phyloP scores from a whole-genome alignment of 2,797 vertebrate genomes.

The Darevskia nairensis region DNA sequence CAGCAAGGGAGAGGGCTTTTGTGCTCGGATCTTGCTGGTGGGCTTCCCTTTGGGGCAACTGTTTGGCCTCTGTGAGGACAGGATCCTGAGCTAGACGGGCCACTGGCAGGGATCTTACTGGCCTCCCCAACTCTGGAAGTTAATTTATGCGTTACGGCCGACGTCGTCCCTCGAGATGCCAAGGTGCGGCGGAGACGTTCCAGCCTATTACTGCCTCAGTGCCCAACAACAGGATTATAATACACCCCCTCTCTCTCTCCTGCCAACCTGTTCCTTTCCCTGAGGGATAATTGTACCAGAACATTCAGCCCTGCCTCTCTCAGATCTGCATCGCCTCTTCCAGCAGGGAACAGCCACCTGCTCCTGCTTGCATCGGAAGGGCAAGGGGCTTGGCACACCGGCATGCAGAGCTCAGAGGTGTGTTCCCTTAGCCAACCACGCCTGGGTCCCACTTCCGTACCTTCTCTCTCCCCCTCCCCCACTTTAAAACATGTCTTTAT shows the following conservation, averaged over 20 bases:
- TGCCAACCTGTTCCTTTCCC: neutral
- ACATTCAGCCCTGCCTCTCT: neutral
- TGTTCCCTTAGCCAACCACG: no score
- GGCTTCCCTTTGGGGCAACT: no score
- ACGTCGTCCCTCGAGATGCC: neutral
- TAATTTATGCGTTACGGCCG: neutral
- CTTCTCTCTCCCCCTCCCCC: conserved; percentile 59
- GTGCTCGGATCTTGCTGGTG: no score
- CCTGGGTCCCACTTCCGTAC: conserved; percentile 37
- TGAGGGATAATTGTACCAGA: neutral
- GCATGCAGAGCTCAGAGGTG: no score
- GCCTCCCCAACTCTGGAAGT: neutral
- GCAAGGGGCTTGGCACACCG: neutral
- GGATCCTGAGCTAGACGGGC: no score
- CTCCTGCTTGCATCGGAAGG: neutral
- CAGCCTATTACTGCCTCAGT: neutral
- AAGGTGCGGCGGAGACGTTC: neutral
- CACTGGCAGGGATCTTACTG: no score
- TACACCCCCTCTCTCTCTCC: neutral
- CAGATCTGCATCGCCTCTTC: rapidly evolving
- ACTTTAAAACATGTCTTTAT: no score
- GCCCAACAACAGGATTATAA: neutral
- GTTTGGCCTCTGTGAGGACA: neutral
- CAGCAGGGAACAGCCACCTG: neutral
- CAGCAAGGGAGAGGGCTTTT: neutral